These are phyloP conservation scores for Apocheima hispidaria DNA, from an alignment of 2,888 invertebrate genomes.

Conservation along the genomic window DNA sequence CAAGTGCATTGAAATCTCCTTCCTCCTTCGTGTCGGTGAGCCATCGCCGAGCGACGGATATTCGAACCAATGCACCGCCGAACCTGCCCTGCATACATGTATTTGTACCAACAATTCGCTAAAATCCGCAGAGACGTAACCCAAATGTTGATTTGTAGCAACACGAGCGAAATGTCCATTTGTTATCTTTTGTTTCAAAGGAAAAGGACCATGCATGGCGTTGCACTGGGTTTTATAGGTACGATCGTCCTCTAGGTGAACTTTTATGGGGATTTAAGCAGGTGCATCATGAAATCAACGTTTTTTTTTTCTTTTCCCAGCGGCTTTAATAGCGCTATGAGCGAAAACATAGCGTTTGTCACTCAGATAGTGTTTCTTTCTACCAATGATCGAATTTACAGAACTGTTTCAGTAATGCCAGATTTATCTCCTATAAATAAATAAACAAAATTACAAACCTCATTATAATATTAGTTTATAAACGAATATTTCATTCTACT, in stretches of 20 bases:
- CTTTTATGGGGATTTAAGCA: neutral
- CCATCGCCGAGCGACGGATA: conserved; percentile 76
- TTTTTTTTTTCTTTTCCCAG: too few species aligned
- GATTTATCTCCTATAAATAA: too few species aligned
- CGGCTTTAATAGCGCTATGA: too few species aligned
- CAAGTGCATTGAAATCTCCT: conserved; percentile 83
- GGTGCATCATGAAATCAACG: too few species aligned
- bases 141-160: conserved; percentile 43
- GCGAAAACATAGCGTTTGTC: too few species aligned
- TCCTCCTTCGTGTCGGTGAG: conserved; percentile 80
- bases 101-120: conserved; percentile 44
- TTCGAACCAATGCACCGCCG: conserved; percentile 70
- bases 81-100: conserved; percentile 49
- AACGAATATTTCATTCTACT: too few species aligned
- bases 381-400: too few species aligned
- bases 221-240: neutral
- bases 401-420: too few species aligned
- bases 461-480: too few species aligned
- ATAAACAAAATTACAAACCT: too few species aligned
- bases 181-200: conserved; percentile 31
- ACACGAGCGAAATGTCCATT: conserved; percentile 31
- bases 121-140: conserved; percentile 43
- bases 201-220: conserved; percentile 8
- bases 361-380: too few species aligned
- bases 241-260: neutral